A percentile compares a stretch with the other conserved stretches of the same genome.
These are phyloP conservation scores for Ariolimax columbianus DNA, from an alignment of 2,888 invertebrate genomes.

Conservation along the genomic window DNA sequence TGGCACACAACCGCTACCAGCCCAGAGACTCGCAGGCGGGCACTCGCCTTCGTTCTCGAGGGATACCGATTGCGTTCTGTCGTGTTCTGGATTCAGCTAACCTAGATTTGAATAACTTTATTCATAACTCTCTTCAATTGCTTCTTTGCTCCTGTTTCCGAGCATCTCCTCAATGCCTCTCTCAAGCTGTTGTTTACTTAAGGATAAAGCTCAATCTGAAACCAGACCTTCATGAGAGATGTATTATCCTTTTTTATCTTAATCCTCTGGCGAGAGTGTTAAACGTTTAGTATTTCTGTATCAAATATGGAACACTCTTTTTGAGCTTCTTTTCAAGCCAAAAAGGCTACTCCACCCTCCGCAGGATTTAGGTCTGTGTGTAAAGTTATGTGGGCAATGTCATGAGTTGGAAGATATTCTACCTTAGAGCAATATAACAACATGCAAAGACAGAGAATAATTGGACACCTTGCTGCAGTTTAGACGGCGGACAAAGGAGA, in stretches of 20 bases:
- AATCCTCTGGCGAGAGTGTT: too few relatives aligned
- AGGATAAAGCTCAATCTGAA: neutral
- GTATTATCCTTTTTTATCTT: neutral
- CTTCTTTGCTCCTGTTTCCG: neutral
- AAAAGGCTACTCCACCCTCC: too few relatives aligned
- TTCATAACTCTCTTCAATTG: neutral
- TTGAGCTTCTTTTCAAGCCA: too few relatives aligned
- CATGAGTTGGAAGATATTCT: too few relatives aligned
- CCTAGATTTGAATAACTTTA: slow-evolving; percentile 19
- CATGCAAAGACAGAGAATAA: too few relatives aligned
- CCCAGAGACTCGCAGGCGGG: neutral
- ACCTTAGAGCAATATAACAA: too few relatives aligned
- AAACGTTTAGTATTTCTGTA: too few relatives aligned
- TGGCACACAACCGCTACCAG: slow-evolving; percentile 6
- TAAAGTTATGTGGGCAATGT: too few relatives aligned
- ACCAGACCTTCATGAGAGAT: neutral
- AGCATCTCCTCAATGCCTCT: neutral
- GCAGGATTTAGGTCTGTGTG: too few relatives aligned
- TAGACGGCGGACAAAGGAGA: too few relatives aligned
- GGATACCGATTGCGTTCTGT: neutral
- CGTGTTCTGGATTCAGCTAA: neutral
- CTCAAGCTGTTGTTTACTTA: slow-evolving; percentile 15
- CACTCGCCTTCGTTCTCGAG: slow-evolving; percentile 6
- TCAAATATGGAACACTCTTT: too few relatives aligned
- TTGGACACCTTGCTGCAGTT: too few relatives aligned